Evolutionary conservation across 2,113 vertebrate genomes (phyloP).

Genomic region (Pedionomus torquatus): DNA sequence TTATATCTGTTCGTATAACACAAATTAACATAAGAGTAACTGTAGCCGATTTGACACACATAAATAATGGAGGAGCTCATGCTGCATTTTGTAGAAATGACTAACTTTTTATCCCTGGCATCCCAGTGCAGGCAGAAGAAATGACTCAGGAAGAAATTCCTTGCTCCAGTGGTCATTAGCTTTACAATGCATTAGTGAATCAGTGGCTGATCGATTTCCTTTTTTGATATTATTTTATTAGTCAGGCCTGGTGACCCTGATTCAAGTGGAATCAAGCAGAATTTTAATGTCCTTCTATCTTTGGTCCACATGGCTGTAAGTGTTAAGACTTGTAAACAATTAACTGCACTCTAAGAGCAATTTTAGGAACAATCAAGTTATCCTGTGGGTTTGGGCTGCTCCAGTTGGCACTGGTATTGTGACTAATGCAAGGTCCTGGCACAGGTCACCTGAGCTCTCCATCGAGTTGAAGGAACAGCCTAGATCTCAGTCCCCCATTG

Average conservation of each 20-base stretch:
- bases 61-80: conserved; percentile 68
- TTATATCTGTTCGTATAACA: conserved; percentile 68
- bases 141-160: conserved; percentile 20
- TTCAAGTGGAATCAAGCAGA: conserved; percentile 38
- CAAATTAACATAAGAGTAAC: conserved; percentile 56
- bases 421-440: rapidly evolving
- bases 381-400: not conserved
- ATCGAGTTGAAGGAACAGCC: not conserved
- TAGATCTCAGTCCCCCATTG: rapidly evolving
- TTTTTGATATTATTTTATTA: conserved; percentile 73
- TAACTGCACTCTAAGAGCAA: not conserved
- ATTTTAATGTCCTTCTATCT: conserved; percentile 44
- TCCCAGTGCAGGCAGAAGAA: conserved; percentile 36
- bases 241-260: conserved; percentile 47
- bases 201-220: conserved; percentile 65
- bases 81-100: conserved; percentile 65
- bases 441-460: not conserved
- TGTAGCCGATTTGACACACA: conserved; percentile 49
- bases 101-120: conserved; percentile 60
- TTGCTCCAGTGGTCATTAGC: conserved; percentile 61
- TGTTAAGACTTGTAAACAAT: conserved; percentile 36
- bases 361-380: not conserved
- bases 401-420: not conserved
- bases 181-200: not conserved
- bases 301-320: not conserved